A percentile compares a stretch with the other conserved stretches of the same genome.
phyloP scores from a whole-genome alignment of 2,888 invertebrate species.

The Chrysodeixis includens region DNA sequence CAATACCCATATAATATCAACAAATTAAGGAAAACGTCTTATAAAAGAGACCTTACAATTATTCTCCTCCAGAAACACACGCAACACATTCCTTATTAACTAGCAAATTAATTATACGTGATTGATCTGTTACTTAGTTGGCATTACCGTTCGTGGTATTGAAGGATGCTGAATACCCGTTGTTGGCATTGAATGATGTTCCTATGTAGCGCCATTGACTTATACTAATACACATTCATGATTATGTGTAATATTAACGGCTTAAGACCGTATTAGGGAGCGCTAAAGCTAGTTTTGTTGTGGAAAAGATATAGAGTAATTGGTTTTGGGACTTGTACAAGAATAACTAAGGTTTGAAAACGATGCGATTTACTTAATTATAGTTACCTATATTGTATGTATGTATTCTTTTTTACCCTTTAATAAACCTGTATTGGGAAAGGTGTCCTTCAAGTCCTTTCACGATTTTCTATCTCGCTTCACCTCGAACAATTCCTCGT shows the following conservation, averaged over 20 bases:
- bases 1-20: background rate
- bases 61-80: background rate
- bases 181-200: background rate
- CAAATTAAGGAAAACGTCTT: background rate
- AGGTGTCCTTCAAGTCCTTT: too few relatives aligned
- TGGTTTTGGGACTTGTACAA: background rate
- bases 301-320: background rate
- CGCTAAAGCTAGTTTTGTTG: background rate
- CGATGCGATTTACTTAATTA: too few relatives aligned
- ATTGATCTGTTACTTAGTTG: constrained; percentile 7
- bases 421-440: too few relatives aligned
- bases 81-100: constrained; percentile 2
- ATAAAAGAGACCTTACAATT: background rate
- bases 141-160: constrained; percentile 6
- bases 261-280: background rate
- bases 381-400: too few relatives aligned
- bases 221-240: background rate
- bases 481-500: too few relatives aligned
- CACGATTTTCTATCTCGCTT: too few relatives aligned
- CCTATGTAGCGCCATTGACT: background rate
- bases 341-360: too few relatives aligned
- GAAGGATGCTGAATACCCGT: background rate
- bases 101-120: constrained; percentile 3
- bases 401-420: too few relatives aligned
- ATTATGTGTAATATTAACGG: background rate